Evolutionary conservation across 1,140 invertebrate genomes (phyloP).

Genomic region (Rhizoglyphus robini): DNA sequence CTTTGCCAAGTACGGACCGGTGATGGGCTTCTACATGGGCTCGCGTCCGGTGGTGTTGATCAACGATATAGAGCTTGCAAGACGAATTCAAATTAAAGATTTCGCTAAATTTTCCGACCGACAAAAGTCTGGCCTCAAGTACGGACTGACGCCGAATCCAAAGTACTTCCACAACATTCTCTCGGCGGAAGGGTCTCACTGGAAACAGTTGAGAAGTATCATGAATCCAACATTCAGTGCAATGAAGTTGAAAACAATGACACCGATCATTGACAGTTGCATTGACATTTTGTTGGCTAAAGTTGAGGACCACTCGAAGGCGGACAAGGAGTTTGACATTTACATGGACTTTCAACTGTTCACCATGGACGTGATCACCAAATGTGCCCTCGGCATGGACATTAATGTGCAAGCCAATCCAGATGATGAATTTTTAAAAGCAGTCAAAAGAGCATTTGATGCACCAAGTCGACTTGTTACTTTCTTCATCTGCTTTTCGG

Average conservation of each 20-base stretch:
- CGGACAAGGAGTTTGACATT: slow-evolving; percentile 29
- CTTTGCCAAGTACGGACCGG: slow-evolving; percentile 30
- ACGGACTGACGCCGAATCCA: slow-evolving; percentile 6
- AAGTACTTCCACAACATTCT: slow-evolving; percentile 21
- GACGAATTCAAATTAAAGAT: slow-evolving; percentile 33
- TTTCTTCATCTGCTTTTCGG: slow-evolving; percentile 12
- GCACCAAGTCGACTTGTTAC: not conserved
- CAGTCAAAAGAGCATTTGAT: slow-evolving; percentile 21
- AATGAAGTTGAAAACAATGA: slow-evolving; percentile 38
- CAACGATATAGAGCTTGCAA: slow-evolving; percentile 31
- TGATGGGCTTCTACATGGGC: slow-evolving; percentile 33
- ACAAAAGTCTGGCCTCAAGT: slow-evolving; percentile 14
- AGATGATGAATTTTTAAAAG: slow-evolving; percentile 19
- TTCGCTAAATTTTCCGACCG: slow-evolving; percentile 31
- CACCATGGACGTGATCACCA: slow-evolving; percentile 39
- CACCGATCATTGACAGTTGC: slow-evolving; percentile 30
- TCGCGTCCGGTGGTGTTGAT: slow-evolving; percentile 31
- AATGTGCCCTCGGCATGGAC: slow-evolving; percentile 37
- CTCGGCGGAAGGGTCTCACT: slow-evolving; percentile 28
- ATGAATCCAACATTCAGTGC: slow-evolving; percentile 42
- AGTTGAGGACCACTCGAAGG: slow-evolving; percentile 22
- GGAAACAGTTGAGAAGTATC: slow-evolving; percentile 39
- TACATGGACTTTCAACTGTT: slow-evolving; percentile 35
- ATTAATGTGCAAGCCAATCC: slow-evolving; percentile 18
- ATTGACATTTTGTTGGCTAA: slow-evolving; percentile 29